phyloP scores from a whole-genome alignment of 2,888 invertebrate genomes.

The Xestia c-nigrum region DNA sequence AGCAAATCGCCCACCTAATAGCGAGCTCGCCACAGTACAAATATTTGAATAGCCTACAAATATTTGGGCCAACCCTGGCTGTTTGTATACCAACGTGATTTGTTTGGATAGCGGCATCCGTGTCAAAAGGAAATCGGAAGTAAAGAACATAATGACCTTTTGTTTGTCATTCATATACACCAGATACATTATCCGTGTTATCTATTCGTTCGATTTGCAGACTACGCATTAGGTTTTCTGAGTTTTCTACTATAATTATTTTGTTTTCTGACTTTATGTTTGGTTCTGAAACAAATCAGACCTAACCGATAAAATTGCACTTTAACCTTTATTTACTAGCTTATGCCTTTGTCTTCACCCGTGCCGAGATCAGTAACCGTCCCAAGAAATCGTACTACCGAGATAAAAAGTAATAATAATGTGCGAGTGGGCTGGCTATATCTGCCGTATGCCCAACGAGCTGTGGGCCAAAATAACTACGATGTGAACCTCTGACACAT shows the following conservation, averaged over 20 bases:
- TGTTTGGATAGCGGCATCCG: constrained; percentile 32
- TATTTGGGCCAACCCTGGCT: constrained; percentile 44
- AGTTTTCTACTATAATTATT: background rate
- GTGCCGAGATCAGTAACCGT: too few relatives aligned
- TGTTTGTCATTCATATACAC: constrained; percentile 3
- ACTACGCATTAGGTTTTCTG: background rate
- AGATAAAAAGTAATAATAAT: too few relatives aligned
- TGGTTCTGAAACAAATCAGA: background rate
- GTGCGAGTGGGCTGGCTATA: too few relatives aligned
- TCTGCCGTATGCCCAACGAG: too few relatives aligned
- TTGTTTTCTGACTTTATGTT: background rate
- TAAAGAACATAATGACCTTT: background rate
- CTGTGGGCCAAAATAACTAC: too few relatives aligned
- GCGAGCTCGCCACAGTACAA: constrained; percentile 3
- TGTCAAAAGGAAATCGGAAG: constrained; percentile 18
- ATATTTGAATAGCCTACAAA: constrained; percentile 44
- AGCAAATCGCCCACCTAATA: constrained; percentile 19
- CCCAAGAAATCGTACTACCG: too few relatives aligned
- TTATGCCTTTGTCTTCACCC: too few relatives aligned
- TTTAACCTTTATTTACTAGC: too few relatives aligned
- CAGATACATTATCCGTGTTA: background rate
- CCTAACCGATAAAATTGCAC: too few relatives aligned
- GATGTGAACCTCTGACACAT: too few relatives aligned
- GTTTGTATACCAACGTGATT: constrained; percentile 39
- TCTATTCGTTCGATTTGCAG: background rate